These are phyloP conservation scores for Deilephila porcellus DNA, from an alignment of 2,888 invertebrate genomes.

Conservation along the genomic window DNA sequence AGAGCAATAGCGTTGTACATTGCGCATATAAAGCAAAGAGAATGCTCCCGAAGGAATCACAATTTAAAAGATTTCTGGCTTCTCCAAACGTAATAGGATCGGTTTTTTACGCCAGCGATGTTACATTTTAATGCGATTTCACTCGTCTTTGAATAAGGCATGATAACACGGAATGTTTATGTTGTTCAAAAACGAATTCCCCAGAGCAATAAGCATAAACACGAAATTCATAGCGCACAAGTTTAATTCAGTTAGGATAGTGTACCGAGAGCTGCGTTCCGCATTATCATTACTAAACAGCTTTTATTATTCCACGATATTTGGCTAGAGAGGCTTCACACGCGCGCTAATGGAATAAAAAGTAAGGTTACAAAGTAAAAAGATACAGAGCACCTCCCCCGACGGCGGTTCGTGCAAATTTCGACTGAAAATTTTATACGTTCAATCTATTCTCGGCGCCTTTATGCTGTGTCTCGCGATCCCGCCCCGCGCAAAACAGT, in stretches of 20 bases:
- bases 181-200: slow-evolving; percentile 63
- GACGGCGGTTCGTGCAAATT: slow-evolving; percentile 81
- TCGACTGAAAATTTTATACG: slow-evolving; percentile 84
- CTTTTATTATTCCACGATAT: slow-evolving; percentile 84
- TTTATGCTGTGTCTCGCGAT: slow-evolving; percentile 82
- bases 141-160: slow-evolving; percentile 29
- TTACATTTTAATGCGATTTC: slow-evolving; percentile 36
- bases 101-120: slow-evolving; percentile 59
- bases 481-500: slow-evolving; percentile 78
- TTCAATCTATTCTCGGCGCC: slow-evolving; percentile 84
- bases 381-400: slow-evolving; percentile 82
- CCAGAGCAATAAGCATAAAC: slow-evolving; percentile 65
- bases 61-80: slow-evolving; percentile 53
- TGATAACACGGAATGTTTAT: slow-evolving; percentile 48
- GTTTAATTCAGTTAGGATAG: slow-evolving; percentile 78
- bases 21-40: slow-evolving; percentile 78
- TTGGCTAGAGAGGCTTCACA: slow-evolving; percentile 82
- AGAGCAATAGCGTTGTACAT: slow-evolving; percentile 81
- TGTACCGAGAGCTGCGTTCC: slow-evolving; percentile 71
- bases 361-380: slow-evolving; percentile 85
- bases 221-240: slow-evolving; percentile 67
- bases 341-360: slow-evolving; percentile 84
- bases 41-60: slow-evolving; percentile 70
- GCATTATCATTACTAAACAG: slow-evolving; percentile 83
- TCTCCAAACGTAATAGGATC: slow-evolving; percentile 52